Evolutionary conservation across 53 echinoderm and acorn worm genomes (phyloP), one percentile per base, ranked within the genome.

Genomic region (Hippasteria phrygiana): DNA sequence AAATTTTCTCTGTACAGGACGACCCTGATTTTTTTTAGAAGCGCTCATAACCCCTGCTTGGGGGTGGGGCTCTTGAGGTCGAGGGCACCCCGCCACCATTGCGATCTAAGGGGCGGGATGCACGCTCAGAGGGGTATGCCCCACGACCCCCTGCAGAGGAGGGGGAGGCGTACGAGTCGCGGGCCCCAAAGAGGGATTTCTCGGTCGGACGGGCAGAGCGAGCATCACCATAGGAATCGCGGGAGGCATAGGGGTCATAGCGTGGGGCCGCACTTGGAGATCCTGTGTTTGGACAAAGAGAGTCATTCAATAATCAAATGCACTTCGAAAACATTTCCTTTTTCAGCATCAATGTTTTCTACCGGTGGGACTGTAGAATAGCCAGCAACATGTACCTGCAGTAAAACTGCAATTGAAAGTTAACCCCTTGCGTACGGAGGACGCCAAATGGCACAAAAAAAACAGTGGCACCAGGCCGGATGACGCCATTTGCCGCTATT

Each of bases 11-110:
- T 26, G 7, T 26, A 24, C 59, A 59, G 26, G 26, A 26, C 1
- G 59, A 1, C 2, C 26, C 8, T 17, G 4, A 59, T 34, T 37
- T 33, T 67, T 33, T 59, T 77, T 62, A 85, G 54, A 48, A 85
- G 70, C 85, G 85, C 50, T 85, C 85, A 27, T 85, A 85, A 45
- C 85, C 85, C 85, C 85, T 85, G 53, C 85, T 85, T 70, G 85
- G 53, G 51, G 85, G 85, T n/a, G 67, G 66, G 69, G 83, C 83
- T 41, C 80, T 36, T 14, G 63, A 9, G 17, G 43, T n/a, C 20
- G 80, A 63, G 34, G 67, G 46, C 39, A 82, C 82, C 66, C 82
- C 81, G 20, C 84, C 85, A 4, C 85, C 85, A 67, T 85, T 85
- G 40, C 71, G 85, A 71, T 85, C 85, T 0, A 85, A 35, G 28